Evolutionary conservation across 2,113 vertebrate genomes (phyloP).

Genomic region (Reinhardtius hippoglossoides): DNA sequence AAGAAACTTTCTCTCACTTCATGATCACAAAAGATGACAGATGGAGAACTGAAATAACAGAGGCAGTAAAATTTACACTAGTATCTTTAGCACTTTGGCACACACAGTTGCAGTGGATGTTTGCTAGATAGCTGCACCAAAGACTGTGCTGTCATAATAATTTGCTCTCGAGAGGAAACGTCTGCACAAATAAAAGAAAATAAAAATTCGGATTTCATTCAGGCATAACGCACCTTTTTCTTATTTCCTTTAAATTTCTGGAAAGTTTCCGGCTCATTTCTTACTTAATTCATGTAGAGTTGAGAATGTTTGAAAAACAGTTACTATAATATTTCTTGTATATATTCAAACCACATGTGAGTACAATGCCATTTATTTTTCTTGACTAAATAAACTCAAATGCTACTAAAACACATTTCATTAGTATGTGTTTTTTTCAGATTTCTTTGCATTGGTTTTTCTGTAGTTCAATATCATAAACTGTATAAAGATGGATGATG

Average conservation of each 20-base stretch:
- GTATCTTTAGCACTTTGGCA: constrained; percentile 3
- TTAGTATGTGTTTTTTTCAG: too few species aligned
- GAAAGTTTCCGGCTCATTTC: background rate
- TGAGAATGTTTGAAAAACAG: background rate
- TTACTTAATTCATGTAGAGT: background rate
- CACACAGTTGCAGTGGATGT: background rate
- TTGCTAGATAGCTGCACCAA: constrained; percentile 17
- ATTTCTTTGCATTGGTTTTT: background rate
- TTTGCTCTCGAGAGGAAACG: background rate
- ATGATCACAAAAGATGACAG: constrained; percentile 3
- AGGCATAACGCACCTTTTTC: background rate
- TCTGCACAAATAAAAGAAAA: background rate
- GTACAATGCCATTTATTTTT: background rate
- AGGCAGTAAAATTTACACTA: background rate
- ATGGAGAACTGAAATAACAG: constrained; percentile 6
- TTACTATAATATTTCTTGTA: background rate
- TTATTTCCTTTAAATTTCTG: background rate
- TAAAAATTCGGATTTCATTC: background rate
- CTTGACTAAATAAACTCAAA: background rate
- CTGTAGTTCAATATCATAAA: background rate
- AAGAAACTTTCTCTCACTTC: background rate
- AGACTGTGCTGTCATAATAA: constrained; percentile 14
- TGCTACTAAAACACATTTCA: background rate
- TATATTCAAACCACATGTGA: background rate
- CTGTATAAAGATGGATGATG: too few species aligned